Conservation (phyloP, 1,140 invertebrate genomes). For the Drosophila busckii region DNA sequence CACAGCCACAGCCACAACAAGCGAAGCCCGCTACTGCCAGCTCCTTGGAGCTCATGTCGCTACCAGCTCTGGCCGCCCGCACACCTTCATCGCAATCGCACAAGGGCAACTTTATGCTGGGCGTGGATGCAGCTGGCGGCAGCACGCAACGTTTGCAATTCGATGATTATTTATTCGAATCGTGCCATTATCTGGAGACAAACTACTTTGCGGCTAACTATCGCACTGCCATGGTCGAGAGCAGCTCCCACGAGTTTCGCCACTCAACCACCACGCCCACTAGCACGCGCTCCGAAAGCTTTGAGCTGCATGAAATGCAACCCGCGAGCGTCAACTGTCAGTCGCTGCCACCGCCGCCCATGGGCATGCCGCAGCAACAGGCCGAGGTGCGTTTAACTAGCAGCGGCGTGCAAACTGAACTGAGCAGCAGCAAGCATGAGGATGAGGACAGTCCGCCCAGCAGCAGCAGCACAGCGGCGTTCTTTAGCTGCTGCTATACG, state of each 20-base stretch:
- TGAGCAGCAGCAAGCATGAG: conserved; percentile 42
- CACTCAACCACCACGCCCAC: conserved; percentile 66
- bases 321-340: conserved; percentile 69
- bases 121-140: conserved; percentile 19
- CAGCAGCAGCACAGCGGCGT: conserved; percentile 36
- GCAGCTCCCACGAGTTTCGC: conserved; percentile 73
- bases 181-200: conserved; percentile 77
- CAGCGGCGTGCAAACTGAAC: conserved; percentile 71
- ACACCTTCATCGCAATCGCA: conserved; percentile 69
- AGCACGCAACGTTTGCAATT: conserved; percentile 59
- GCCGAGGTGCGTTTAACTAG: conserved; percentile 62
- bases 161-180: conserved; percentile 77
- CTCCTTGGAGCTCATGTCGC: conserved; percentile 50
- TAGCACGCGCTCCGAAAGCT: conserved; percentile 61
- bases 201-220: conserved; percentile 78
- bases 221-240: conserved; percentile 78
- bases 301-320: conserved; percentile 67
- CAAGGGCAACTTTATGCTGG: conserved; percentile 43
- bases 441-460: too few species aligned
- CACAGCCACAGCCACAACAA: conserved; percentile 5
- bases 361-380: conserved; percentile 5
- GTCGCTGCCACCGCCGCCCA: conserved; percentile 37
- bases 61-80: conserved; percentile 26
- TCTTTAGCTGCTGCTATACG: conserved; percentile 77
- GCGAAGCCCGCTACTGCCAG: conserved; percentile 39